Base-by-base conservation (phyloP, 2,113 vertebrate species). In the Silurus glanis region DNA sequence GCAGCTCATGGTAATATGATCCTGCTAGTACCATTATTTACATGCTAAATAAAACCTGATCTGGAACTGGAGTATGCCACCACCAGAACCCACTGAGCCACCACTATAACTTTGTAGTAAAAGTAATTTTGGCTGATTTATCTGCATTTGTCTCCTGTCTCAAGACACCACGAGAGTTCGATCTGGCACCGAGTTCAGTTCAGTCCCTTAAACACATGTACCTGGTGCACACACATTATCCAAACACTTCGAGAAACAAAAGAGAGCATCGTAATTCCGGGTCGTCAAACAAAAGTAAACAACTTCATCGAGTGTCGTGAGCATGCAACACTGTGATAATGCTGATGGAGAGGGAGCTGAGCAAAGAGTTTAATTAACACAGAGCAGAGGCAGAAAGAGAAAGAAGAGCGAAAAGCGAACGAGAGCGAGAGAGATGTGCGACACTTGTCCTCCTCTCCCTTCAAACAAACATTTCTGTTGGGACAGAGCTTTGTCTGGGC, bases 361-460 rank as follows among this genome's bases (percentile, higher is more conserved):
- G 93, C 90, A 89, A 93, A 89, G 90, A 90, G 90, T 91, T 91
- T 95, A 96, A 95, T 96, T 95, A 97, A 94, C 88, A 89, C 88
- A 91, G 86, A 88, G 90, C 78, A 85, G 80, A 90, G 83, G 87
- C 16, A 85, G 90, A 90, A 82, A 84, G 86, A 87, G 82, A 56
- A 79, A 66, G 82, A 83, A 58, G 76, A 25, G 85, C 79, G 51
- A 66, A 81, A n/a, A 75, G 53, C 53, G n/a, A 80, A 72, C 58
- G 37, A 75, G 49, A 88, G 71, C 47, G 64, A 76, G 23, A 75
- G 72, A 89, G 83, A 88, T 5, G 49, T 66, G 79, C 87, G 91
- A 92, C 90, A 93, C 53, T 89, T 87, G 92, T 90, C 92, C 93
- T 92, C 89, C 74, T 91, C 93, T 92, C 90, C 90, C 92, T 94